Base-by-base conservation (phyloP, 2,888 invertebrate species). In the Erebia ligea region DNA sequence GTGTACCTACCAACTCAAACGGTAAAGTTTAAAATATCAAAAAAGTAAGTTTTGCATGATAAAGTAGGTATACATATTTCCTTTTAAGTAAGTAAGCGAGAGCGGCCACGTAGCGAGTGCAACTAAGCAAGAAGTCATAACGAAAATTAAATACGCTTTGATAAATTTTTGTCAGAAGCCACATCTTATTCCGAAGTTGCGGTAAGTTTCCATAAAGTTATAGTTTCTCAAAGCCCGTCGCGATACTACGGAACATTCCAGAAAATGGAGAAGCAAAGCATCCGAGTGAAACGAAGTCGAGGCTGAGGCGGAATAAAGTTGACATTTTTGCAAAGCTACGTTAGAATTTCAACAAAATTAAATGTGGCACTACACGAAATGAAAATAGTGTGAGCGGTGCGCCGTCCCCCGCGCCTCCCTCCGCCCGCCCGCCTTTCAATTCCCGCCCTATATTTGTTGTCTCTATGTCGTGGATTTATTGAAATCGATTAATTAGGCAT, bases 281-380 rank as follows among this genome's bases (percentile, higher is more conserved):
- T 85, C 86, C 84, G 86, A 88, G 86, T 89, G 90, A 86, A 91
- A 88, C 87, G 91, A 82, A 88, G 87, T 84, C 87, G 86, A 77
- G 90, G 91, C 88, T 91, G 92, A 89, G 85, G 89, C 88, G 91
- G 90, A 92, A 91, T 92, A 92, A 90, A 92, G 91, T 93, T 93
- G 92, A 92, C 93, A 93, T 93, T 93, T 93, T 93, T 93, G 93
- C 88, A 91, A 91, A 91, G 93, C 92, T 91, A 90, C 89, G 90
- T 88, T 86, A 87, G 92, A 93, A 92, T 93, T 93, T 92, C 93
- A 91, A 85, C 89, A 82, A 93, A 93, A 93, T 93, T 93, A 93
- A 93, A 93, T 92, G 92, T 93, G 93, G 91, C 93, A 91, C 86
- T 89, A 90, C 89, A 88, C 86, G 89, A 86, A 92, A 91, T 91